These are phyloP conservation scores for Catharus fuscescens DNA, from an alignment of 2,113 vertebrate species.

Conservation along the genomic window DNA sequence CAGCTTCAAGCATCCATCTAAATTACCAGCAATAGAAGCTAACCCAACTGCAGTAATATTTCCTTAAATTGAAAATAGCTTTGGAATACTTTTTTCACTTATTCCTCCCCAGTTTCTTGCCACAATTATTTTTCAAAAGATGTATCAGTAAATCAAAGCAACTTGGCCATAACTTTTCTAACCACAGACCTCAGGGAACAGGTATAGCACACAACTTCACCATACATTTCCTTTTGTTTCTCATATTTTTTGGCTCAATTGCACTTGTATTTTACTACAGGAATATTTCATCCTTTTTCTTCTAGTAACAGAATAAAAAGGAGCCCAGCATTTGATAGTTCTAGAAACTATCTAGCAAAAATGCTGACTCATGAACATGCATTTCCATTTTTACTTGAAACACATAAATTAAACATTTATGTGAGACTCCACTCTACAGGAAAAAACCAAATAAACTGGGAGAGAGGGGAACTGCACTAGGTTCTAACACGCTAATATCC, in stretches of 20 bases:
- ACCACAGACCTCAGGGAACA: neutral
- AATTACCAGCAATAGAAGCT: neutral
- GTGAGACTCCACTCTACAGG: neutral
- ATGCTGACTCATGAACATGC: neutral
- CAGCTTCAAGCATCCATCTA: neutral
- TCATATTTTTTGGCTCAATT: neutral
- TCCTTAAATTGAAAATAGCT: neutral
- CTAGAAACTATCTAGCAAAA: neutral
- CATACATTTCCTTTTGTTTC: neutral
- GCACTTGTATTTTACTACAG: neutral
- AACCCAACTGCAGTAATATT: neutral
- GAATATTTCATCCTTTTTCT: neutral
- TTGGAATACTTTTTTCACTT: neutral
- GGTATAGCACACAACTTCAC: fast-evolving
- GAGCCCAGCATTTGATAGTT: neutral
- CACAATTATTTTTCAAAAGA: neutral
- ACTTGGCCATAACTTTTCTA: neutral
- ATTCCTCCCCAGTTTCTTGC: neutral
- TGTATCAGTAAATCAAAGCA: neutral
- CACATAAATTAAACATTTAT: neutral
- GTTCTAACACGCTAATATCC: neutral
- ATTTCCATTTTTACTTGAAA: neutral
- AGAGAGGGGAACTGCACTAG: neutral
- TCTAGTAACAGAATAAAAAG: neutral
- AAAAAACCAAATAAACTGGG: neutral